phyloP scores from a whole-genome alignment of 2,888 invertebrate species.

The Aporophyla lueneburgensis region DNA sequence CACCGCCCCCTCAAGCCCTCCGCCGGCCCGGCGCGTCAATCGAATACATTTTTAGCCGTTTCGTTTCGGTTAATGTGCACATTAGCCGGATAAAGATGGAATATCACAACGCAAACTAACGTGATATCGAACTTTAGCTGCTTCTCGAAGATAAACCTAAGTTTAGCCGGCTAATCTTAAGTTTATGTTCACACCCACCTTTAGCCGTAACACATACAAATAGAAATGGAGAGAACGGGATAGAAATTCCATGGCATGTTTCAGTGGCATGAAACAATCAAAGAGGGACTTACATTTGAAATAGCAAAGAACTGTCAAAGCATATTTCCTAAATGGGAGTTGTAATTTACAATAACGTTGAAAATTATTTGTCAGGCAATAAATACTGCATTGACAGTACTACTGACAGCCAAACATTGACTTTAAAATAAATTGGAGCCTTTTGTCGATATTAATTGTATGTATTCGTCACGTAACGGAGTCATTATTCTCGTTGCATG shows the following conservation, averaged over 20 bases:
- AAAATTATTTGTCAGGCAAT: constrained; percentile 20
- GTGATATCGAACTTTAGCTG: no score
- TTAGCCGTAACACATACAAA: no score
- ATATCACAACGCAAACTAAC: no score
- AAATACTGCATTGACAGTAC: constrained; percentile 27
- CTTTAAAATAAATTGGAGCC: constrained; percentile 49
- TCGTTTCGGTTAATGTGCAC: no score
- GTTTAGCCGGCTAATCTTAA: no score
- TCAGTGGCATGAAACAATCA: not conserved
- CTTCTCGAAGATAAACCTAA: no score
- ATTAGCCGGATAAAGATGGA: no score
- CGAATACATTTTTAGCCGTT: no score
- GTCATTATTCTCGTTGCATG: constrained; percentile 61
- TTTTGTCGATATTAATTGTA: constrained; percentile 57
- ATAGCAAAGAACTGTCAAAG: not conserved
- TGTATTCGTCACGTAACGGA: constrained; percentile 59
- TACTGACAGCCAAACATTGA: constrained; percentile 51
- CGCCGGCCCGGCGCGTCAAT: no score
- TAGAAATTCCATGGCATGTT: not conserved
- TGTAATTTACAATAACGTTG: constrained; percentile 26
- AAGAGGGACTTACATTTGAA: not conserved
- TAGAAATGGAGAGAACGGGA: not conserved
- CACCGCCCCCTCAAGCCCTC: no score
- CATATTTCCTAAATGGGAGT: not conserved
- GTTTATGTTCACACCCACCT: no score